Conservation (phyloP, 92 coral and sea anemone genomes). For the Umimayanthus kanabou region DNA sequence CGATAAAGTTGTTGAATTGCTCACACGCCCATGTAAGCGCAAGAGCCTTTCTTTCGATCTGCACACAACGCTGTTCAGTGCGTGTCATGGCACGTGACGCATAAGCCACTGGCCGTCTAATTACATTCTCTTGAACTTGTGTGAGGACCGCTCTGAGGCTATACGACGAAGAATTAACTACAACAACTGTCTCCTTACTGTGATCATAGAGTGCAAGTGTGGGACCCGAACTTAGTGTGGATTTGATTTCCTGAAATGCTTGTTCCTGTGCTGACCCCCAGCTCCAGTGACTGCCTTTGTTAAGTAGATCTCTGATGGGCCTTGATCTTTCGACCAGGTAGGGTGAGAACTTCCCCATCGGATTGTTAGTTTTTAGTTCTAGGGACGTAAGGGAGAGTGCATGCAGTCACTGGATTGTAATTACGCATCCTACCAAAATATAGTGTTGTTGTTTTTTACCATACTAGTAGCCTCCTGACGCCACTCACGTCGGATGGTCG, state of each 20-base stretch:
- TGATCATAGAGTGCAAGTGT: constrained; percentile 22
- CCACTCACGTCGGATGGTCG: no score
- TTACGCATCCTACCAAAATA: no score
- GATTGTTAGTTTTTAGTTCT: no score
- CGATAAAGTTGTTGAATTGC: not conserved
- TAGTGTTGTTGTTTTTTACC: no score
- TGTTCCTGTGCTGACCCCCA: constrained; percentile 17
- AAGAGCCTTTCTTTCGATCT: not conserved
- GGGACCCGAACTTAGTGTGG: not conserved
- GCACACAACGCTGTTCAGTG: constrained; percentile 10
- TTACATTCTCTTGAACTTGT: not conserved
- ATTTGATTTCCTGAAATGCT: constrained; percentile 13
- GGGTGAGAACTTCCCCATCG: no score
- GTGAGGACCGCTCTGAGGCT: not conserved
- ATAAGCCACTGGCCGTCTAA: constrained; percentile 10
- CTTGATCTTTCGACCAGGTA: no score
- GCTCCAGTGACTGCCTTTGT: not conserved
- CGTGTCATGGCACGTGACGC: constrained; percentile 15
- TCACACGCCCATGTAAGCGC: constrained; percentile 1
- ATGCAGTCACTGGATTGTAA: no score
- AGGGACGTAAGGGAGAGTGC: no score
- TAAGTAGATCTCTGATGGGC: not conserved
- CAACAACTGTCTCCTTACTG: not conserved
- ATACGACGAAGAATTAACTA: no score
- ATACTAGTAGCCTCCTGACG: no score